Base-by-base conservation (phyloP, 2,797 vertebrate genomes). In the Dryobates pubescens region DNA sequence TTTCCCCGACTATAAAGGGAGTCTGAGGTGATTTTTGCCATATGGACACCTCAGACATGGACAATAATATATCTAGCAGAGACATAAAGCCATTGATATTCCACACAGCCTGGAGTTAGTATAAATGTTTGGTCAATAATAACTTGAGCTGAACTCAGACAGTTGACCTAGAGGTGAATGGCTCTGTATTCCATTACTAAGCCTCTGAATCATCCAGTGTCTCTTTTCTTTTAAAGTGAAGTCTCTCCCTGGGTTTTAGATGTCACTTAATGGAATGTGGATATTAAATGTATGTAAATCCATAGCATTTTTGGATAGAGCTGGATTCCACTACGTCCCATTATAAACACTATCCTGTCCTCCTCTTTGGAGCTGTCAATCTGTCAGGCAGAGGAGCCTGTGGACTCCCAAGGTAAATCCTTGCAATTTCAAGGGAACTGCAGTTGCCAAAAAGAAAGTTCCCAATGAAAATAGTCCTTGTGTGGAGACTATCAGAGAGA, bases 91-190 rank as follows among this genome's bases (percentile, higher is more conserved):
- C 89, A 95, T 14, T 96, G 94, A 95, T 96, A 96, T 90, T 95
- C 79, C 91, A 82, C 93, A 95, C 81, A 94, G 91, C 58, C 87
- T 82, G 74, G 74, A 95, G 93, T 95, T 95, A 95, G 93, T 93
- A 90, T 95, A 96, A 95, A 95, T 92, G 94, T 96, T 96, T 96
- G 95, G 96, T 96, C 94, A 95, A 92, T 95, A 95, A 96, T 95
- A 95, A 95, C 89, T 96, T 0, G 65, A 93, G 87, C 77, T 95
- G 94, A 96, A 95, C 91, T 94, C 94, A 96, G 94, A 94, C 64
- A 0, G 92, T 83, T 95, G 96, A 96, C 95, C 93, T 88, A 82
- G 92, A 93, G 94, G 93, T 96, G 93, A 96, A 93, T 95, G 89
- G 78, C 43, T 80, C 86, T 88, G 90, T 86, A 94, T 88, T 93